Evolutionary conservation across 2,797 vertebrate species (phyloP).

Genomic region (Aphelocoma californica): DNA sequence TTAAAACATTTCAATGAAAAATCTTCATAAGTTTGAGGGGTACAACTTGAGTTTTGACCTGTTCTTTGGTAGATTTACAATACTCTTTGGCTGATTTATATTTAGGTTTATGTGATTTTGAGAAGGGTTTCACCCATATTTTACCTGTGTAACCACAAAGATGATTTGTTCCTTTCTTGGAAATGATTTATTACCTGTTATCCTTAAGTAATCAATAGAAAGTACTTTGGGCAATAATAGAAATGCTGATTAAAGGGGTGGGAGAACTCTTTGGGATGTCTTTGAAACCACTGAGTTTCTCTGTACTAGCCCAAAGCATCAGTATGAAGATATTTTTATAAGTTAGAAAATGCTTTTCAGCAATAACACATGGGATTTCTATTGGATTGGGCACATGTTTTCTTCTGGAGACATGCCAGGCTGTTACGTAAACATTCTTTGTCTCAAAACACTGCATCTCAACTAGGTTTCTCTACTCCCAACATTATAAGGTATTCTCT

Average conservation of each 20-base stretch:
- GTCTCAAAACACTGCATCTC: background rate
- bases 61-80: background rate
- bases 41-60: background rate
- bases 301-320: background rate
- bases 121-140: background rate
- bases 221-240: background rate
- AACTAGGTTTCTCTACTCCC: background rate
- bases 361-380: background rate
- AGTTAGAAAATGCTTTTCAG: conserved; percentile 2
- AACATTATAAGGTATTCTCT: background rate
- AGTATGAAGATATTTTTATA: background rate
- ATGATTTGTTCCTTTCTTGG: background rate
- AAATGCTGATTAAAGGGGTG: background rate
- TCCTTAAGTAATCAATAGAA: background rate
- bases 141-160: background rate
- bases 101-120: background rate
- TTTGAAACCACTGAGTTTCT: background rate
- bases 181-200: background rate
- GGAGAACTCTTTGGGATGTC: background rate
- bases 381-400: background rate
- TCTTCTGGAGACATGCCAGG: background rate
- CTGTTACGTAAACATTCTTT: conserved; percentile 9
- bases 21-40: background rate
- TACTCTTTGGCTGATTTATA: fast-evolving
- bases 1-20: background rate